Evolutionary conservation across 2,888 invertebrate genomes (phyloP).

Genomic region (Andrena trimmerana): DNA sequence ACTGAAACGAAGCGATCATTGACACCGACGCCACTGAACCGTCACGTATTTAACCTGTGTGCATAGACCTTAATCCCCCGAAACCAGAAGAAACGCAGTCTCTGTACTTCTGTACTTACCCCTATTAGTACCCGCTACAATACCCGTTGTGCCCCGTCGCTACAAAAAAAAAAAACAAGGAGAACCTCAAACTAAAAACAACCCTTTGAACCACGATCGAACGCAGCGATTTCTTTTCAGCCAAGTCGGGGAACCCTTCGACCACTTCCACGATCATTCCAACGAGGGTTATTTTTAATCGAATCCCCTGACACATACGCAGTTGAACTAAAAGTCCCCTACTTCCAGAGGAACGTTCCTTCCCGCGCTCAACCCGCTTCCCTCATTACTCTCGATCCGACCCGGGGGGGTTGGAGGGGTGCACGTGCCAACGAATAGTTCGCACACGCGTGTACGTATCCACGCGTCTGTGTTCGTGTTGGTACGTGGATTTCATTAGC

Average conservation of each 20-base stretch:
- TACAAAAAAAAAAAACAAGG: neutral
- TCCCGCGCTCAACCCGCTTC: conserved; percentile 36
- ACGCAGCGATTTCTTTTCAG: neutral
- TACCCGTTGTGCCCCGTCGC: neutral
- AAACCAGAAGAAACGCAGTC: no score
- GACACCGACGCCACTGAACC: no score
- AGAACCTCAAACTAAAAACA: neutral
- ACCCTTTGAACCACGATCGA: neutral
- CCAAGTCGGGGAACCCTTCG: neutral
- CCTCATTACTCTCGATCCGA: conserved; percentile 43
- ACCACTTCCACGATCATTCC: conserved; percentile 1
- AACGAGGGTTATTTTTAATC: conserved; percentile 5
- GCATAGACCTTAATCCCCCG: no score
- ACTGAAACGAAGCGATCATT: no score
- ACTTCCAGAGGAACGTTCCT: conserved; percentile 12
- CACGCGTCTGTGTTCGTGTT: neutral
- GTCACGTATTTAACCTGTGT: no score
- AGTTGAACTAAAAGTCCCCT: conserved; percentile 52
- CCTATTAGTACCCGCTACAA: neutral
- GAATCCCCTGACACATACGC: neutral
- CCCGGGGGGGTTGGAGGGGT: conserved; percentile 22
- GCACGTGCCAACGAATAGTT: conserved; percentile 20
- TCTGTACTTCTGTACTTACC: neutral
- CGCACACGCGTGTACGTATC: conserved; percentile 10
- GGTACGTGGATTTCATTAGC: neutral